Base-by-base conservation (phyloP, 2,888 invertebrate species). In the Erebia aethiops region DNA sequence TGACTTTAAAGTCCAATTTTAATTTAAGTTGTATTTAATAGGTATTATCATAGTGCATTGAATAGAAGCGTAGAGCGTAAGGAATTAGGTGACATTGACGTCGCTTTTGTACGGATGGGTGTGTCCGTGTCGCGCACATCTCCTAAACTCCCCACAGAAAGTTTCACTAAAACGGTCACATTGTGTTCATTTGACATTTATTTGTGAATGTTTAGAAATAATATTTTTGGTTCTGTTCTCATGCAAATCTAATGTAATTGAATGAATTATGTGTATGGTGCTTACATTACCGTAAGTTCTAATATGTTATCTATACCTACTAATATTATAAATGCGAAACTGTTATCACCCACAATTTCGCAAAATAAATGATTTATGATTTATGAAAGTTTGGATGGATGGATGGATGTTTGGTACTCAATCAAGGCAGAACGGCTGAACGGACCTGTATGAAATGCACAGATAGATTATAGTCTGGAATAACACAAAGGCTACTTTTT, bases 71-170 rank as follows among this genome's bases (percentile, higher is more conserved):
- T 83, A 84, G 86, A 87, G 88, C 91, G 91, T 90, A 90, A 89
- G 90, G 86, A 93, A 92, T 93, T 92, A 92, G 90, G 82, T 83
- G 82, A 84, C 89, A 91, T 91, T 92, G 88, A 91, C 87, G 72
- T 74, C 76, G 67, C 60, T 78, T 84, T 87, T 87, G 87, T 85
- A 58, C 70, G 61, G 67, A 74, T 76, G 79, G 78, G 79, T 80
- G 81, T 81, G 85, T 83, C 82, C 80, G 80, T 82, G 82, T 80
- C 81, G 84, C 83, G 82, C 80, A 81, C 78, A 66, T 63, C 63
- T 68, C 62, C 72, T 71, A 71, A 75, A 73, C 74, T 75, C 74
- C 77, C 79, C 78, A 73, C 77, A 21, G 75, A 75, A 76, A 74
- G 74, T 60, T 70, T 71, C 72, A 75, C 63, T 69, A 65, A 67